phyloP scores from a whole-genome alignment of 2,113 vertebrate genomes.

The Talpa occidentalis region DNA sequence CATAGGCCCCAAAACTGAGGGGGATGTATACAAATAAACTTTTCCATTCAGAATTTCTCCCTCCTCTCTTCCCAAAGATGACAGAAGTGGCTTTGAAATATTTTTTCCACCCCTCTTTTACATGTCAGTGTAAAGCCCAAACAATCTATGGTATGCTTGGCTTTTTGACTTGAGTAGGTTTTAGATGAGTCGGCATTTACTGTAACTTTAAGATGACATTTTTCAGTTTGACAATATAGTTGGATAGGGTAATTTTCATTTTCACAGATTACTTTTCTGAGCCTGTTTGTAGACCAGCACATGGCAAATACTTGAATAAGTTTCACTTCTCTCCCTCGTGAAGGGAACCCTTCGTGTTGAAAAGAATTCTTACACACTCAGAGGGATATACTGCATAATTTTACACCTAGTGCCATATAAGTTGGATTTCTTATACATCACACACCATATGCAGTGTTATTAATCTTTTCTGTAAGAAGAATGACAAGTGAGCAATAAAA shows the following conservation, averaged over 20 bases:
- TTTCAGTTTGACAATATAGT: slow-evolving; percentile 43
- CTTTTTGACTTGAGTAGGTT: slow-evolving; percentile 38
- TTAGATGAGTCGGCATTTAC: slow-evolving; percentile 58
- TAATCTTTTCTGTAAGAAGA: slow-evolving; percentile 73
- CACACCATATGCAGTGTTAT: slow-evolving; percentile 57
- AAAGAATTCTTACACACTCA: neutral
- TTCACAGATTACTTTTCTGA: slow-evolving; percentile 53
- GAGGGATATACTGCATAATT: slow-evolving; percentile 17
- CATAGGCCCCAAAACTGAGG: neutral
- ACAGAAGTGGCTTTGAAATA: slow-evolving; percentile 47
- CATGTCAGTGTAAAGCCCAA: slow-evolving; percentile 42
- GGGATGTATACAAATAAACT: slow-evolving; percentile 22
- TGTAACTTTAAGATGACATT: slow-evolving; percentile 45
- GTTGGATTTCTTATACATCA: slow-evolving; percentile 60
- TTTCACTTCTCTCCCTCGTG: slow-evolving; percentile 56
- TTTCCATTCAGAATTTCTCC: slow-evolving; percentile 41
- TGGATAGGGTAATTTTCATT: slow-evolving; percentile 40
- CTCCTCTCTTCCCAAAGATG: neutral
- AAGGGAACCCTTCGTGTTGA: slow-evolving; percentile 12
- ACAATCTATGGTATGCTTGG: slow-evolving; percentile 32
- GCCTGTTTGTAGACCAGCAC: neutral
- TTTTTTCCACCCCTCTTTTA: slow-evolving; percentile 59
- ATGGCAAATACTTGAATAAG: slow-evolving; percentile 22
- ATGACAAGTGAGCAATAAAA: slow-evolving; percentile 72
- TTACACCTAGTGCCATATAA: slow-evolving; percentile 25